phyloP scores from a whole-genome alignment of 1,140 invertebrate species.

The Euwallacea fornicatus region DNA sequence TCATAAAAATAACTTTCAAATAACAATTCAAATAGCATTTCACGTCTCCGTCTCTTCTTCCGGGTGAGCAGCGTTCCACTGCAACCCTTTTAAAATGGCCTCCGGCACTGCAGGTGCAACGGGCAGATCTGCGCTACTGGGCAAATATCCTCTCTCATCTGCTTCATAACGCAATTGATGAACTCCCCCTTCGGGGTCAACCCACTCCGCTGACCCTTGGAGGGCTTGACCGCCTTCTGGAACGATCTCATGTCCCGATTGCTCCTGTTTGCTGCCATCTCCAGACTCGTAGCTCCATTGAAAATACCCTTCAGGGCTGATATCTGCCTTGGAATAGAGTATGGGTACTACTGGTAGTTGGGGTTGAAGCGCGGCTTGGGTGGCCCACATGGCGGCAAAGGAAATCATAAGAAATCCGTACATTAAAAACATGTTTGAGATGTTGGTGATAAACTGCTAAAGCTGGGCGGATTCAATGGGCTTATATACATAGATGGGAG shows the following conservation, averaged over 20 bases:
- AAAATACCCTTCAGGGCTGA: conserved; percentile 19
- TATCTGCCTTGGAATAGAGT: not conserved
- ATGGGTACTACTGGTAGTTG: conserved; percentile 6
- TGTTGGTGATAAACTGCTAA: too few species aligned
- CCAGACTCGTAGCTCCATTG: conserved; percentile 28
- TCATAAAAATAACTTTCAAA: not conserved
- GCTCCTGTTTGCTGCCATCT: conserved; percentile 30
- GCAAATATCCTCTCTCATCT: conserved; percentile 62
- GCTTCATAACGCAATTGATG: conserved; percentile 61
- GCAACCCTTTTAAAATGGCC: conserved; percentile 55
- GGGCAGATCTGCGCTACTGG: conserved; percentile 60
- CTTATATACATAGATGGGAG: not conserved
- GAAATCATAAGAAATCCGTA: too few species aligned
- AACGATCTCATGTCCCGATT: conserved; percentile 38
- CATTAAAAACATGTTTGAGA: not conserved
- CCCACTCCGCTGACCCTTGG: conserved; percentile 66
- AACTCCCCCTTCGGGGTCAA: conserved; percentile 63
- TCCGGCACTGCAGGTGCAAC: conserved; percentile 56
- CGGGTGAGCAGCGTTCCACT: conserved; percentile 45
- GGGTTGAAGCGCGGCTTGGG: not conserved
- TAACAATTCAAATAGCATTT: not conserved
- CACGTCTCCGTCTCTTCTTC: conserved; percentile 27
- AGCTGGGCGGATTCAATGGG: not conserved
- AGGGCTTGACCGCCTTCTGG: conserved; percentile 59
- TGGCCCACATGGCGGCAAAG: too few species aligned